phyloP scores from a whole-genome alignment of 2,797 vertebrate species.

The Etheostoma nigrum region DNA sequence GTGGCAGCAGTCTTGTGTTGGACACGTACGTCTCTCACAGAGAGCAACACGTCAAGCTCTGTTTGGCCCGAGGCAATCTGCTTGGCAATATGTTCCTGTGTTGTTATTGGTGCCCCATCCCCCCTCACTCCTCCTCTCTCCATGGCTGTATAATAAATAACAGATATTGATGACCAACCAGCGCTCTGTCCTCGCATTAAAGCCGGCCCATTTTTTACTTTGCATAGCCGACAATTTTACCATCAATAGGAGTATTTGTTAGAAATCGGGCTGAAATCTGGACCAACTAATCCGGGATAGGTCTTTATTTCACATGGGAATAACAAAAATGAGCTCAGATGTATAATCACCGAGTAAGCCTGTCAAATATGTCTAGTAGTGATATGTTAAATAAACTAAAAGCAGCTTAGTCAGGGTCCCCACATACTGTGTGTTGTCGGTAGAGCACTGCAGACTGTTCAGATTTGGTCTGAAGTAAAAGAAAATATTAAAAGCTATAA shows the following conservation, averaged over 20 bases:
- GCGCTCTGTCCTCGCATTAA: conserved; percentile 11
- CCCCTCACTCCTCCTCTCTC: background rate
- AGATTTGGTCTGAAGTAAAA: background rate
- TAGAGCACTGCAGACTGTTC: background rate
- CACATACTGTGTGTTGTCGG: background rate
- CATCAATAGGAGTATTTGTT: conserved; percentile 32
- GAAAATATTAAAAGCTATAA: too few relatives aligned
- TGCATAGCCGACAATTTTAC: conserved; percentile 23
- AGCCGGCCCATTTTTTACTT: conserved; percentile 31
- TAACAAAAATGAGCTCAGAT: conserved; percentile 1
- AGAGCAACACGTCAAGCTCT: conserved; percentile 46
- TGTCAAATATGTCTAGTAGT: conserved; percentile 15
- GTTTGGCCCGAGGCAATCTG: conserved; percentile 68
- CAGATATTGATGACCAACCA: conserved; percentile 45
- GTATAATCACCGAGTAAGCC: conserved; percentile 20
- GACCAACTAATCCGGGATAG: conserved; percentile 33
- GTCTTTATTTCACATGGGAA: conserved; percentile 31
- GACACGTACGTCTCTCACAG: conserved; percentile 43
- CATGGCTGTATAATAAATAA: conserved; percentile 41
- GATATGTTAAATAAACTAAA: conserved; percentile 28
- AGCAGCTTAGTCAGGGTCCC: background rate
- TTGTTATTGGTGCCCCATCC: conserved; percentile 40
- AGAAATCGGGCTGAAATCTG: conserved; percentile 40
- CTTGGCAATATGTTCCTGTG: conserved; percentile 67
- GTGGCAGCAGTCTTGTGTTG: conserved; percentile 43